Base-by-base conservation (phyloP, 92 coral and sea anemone genomes). In the Porites rus region DNA sequence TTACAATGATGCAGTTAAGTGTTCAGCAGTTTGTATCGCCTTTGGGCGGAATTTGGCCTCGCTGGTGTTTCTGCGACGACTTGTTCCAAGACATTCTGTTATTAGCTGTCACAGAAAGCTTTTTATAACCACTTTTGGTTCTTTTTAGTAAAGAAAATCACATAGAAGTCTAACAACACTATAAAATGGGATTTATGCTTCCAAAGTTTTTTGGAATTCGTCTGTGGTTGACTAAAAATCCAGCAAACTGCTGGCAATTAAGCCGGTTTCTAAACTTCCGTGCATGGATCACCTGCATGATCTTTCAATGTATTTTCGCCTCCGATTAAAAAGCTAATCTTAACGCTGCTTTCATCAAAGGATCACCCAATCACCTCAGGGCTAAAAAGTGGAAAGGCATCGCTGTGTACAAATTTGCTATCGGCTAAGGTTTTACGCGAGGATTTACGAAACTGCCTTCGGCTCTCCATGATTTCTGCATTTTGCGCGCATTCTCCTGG, bases 241-340 rank as follows among this genome's bases (percentile, higher is more conserved):
- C 12, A 10, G 58, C 52, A 53, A 54, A 69, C 2, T 38, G 18
- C 3, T 46, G 11, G 38, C 53, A 50, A 19, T 80, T 51, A 62
- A 71, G 28, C 22, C 65, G 13, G 16, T 67, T 18, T 19, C 69
- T 22, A 12, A 19, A 52, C 54, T 61, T 52, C 75, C 52, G 66
- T 31, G 52, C 75, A 24, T 46, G 56, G 85, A 11, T 68, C 69
- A 69, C 67, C 76, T 50, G 18, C 76, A 52, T 24, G 74, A 66
- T 66, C 31, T 51, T 19, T 19, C 13, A 58, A 18, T 17, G 62
- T 46, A 24, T 21, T 17, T 12, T 63, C 51, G 71, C 69, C 72
- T 62, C 82, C 46, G 46, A 78, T 10, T 11, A 17, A 18, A 43
- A 8, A 16, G 22, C 16, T 64, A 12, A 50, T 79, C 52, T 79